Evolutionary conservation across 2,113 vertebrate species (phyloP).

Genomic region (Dasyornis broadbenti): DNA sequence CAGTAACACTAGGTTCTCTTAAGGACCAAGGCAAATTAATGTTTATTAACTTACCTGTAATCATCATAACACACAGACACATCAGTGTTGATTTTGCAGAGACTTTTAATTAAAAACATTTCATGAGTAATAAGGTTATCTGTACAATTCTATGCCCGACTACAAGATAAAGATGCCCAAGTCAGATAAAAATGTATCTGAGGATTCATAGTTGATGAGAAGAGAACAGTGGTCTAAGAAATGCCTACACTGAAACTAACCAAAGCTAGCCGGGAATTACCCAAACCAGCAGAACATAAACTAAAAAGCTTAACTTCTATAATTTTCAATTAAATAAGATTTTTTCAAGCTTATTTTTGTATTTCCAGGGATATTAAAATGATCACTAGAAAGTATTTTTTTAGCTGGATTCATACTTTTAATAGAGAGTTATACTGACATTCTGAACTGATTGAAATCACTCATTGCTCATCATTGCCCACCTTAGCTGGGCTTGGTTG

Average conservation of each 20-base stretch:
- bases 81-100: not conserved
- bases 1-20: not conserved
- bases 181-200: not conserved
- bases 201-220: not conserved
- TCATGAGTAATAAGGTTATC: not conserved
- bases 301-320: not conserved
- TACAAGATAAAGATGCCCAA: not conserved
- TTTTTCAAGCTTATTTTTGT: not conserved
- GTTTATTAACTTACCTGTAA: conserved; percentile 5
- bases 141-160: not conserved
- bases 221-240: not conserved
- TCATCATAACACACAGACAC: not conserved
- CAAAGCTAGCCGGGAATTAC: not conserved
- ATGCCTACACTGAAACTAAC: not conserved
- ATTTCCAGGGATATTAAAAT: not conserved
- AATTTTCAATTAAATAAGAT: not conserved
- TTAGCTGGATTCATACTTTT: not conserved
- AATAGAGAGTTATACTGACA: not conserved
- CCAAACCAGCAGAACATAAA: not conserved
- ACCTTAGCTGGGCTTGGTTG: not conserved
- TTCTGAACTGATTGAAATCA: not conserved
- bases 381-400: not conserved
- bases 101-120: not conserved
- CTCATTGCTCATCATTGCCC: not conserved
- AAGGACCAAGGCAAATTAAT: not conserved